These are phyloP conservation scores for Amblyopsis hoosieri DNA, from an alignment of 2,797 vertebrate genomes.

Conservation along the genomic window DNA sequence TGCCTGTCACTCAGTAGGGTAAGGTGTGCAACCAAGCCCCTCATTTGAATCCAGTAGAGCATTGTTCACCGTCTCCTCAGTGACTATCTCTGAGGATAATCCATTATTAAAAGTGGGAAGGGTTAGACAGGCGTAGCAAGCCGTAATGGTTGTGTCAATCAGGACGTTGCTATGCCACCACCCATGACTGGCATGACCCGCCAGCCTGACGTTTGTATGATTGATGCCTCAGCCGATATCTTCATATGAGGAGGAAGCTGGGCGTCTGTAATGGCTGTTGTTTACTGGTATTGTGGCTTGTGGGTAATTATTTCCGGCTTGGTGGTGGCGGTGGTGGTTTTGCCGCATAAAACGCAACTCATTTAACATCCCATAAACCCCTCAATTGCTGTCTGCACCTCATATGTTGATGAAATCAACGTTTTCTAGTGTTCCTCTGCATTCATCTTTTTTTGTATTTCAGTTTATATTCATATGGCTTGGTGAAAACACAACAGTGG, in stretches of 20 bases:
- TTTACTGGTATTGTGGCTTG: too few species aligned
- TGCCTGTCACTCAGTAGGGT: constrained; percentile 51
- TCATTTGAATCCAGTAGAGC: constrained; percentile 38
- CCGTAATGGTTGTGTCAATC: constrained; percentile 73
- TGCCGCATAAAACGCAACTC: too few species aligned
- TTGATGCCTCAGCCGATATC: constrained; percentile 35
- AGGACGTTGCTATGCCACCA: constrained; percentile 31
- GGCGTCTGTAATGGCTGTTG: background rate
- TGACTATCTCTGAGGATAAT: constrained; percentile 53
- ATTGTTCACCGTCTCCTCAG: constrained; percentile 36
- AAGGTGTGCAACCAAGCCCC: constrained; percentile 8
- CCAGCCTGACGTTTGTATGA: constrained; percentile 32
- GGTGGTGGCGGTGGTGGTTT: too few species aligned
- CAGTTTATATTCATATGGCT: too few species aligned
- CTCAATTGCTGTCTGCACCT: too few species aligned
- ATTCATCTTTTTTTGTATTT: too few species aligned
- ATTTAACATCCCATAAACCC: too few species aligned
- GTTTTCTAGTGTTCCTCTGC: too few species aligned
- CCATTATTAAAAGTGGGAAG: constrained; percentile 46
- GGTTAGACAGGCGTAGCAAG: constrained; percentile 67
- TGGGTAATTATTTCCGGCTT: too few species aligned
- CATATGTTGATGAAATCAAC: too few species aligned
- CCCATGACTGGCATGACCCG: constrained; percentile 8
- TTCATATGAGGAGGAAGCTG: constrained; percentile 23
- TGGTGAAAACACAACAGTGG: too few species aligned